Conservation (phyloP, 2,797 vertebrate species). For the Sebastes cheni region DNA sequence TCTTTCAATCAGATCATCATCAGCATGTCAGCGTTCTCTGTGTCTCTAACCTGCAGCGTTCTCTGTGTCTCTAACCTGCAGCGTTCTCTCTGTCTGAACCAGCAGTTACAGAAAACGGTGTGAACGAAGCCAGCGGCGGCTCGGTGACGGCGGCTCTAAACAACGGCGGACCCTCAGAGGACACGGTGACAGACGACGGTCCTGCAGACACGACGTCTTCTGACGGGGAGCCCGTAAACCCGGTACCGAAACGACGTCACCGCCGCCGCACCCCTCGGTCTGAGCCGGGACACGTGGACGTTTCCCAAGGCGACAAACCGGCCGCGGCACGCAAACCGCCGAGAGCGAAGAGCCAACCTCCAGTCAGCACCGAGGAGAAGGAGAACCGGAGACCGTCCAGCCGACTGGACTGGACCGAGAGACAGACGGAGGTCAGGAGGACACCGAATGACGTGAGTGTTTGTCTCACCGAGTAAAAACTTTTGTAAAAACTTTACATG, state of each 20-base stretch:
- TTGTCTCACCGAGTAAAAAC: constrained; percentile 42
- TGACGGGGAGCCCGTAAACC: constrained; percentile 47
- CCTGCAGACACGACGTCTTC: constrained; percentile 47
- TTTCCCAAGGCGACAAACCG: constrained; percentile 73
- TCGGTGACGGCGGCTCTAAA: not conserved
- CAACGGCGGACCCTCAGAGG: constrained; percentile 9
- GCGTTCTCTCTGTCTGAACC: not conserved
- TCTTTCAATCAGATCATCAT: no score
- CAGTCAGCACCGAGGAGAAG: constrained; percentile 70
- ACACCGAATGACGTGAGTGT: constrained; percentile 83
- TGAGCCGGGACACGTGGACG: constrained; percentile 56
- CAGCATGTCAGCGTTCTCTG: no score
- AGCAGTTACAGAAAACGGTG: constrained; percentile 49
- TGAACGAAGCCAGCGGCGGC: constrained; percentile 3
- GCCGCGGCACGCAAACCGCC: constrained; percentile 67
- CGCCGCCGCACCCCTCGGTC: constrained; percentile 52
- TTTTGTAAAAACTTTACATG: not conserved
- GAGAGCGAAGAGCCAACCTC: constrained; percentile 82
- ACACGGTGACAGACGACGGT: constrained; percentile 47
- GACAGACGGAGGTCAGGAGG: constrained; percentile 80
- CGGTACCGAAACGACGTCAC: constrained; percentile 10
- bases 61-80: not conserved
- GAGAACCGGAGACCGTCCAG: constrained; percentile 83
- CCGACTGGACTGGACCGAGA: constrained; percentile 86
- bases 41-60: no score